Evolutionary conservation across 2,888 invertebrate species (phyloP).

Genomic region (Tortrix viridana): DNA sequence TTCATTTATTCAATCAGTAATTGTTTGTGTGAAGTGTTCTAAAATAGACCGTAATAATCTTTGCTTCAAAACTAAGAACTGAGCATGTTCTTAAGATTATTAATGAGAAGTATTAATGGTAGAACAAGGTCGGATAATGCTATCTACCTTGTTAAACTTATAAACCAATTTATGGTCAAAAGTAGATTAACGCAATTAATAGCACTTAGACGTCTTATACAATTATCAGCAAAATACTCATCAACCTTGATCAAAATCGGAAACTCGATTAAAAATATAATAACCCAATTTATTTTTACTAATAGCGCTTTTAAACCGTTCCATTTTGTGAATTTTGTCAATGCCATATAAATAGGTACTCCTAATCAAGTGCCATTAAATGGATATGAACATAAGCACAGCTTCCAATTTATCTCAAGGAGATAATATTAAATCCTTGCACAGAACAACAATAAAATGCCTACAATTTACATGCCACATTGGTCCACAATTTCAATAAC

Average conservation of each 20-base stretch:
- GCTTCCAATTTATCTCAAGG: slow-evolving; percentile 32
- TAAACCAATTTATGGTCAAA: background rate
- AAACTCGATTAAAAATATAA: background rate
- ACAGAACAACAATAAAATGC: slow-evolving; percentile 24
- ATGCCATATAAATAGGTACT: slow-evolving; percentile 6
- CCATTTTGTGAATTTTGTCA: background rate
- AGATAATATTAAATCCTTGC: slow-evolving; percentile 29
- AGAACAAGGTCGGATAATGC: background rate
- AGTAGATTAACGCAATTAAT: background rate
- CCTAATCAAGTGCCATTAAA: slow-evolving; percentile 15
- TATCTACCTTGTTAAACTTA: too few relatives aligned
- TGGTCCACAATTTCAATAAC: slow-evolving; percentile 53
- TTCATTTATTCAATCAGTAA: too few relatives aligned
- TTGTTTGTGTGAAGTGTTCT: too few relatives aligned
- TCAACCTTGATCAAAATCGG: slow-evolving; percentile 2
- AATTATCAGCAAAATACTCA: slow-evolving; percentile 2
- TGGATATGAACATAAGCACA: background rate
- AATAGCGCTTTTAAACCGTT: slow-evolving; percentile 1
- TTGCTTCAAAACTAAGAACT: too few relatives aligned
- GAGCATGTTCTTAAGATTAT: too few relatives aligned
- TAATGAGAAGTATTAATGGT: too few relatives aligned
- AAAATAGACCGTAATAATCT: too few relatives aligned
- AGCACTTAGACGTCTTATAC: background rate
- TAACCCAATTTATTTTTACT: slow-evolving; percentile 1
- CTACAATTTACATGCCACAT: slow-evolving; percentile 62